Percentiles rank a stretch among this genome's conserved stretches.
phyloP scores from a whole-genome alignment of 35 echinoderm and acorn worm species.

The Anneissia japonica region DNA sequence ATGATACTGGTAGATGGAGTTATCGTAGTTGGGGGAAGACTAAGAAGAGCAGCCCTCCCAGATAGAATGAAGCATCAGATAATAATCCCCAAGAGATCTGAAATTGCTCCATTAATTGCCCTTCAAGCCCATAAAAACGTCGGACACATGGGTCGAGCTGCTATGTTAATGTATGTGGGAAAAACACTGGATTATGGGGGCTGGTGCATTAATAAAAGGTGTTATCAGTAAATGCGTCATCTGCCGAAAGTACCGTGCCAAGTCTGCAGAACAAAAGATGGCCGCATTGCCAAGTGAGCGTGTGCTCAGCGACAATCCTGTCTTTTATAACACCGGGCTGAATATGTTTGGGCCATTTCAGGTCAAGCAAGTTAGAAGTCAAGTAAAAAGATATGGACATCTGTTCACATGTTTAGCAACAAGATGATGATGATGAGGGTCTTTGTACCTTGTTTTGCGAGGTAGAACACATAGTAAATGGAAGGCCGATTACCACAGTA shows the following conservation, averaged over 20 bases:
- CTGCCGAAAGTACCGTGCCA: conserved; percentile 38
- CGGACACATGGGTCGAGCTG: conserved; percentile 34
- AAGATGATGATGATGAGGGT: background rate
- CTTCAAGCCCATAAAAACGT: conserved; percentile 27
- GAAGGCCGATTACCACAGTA: conserved; percentile 40
- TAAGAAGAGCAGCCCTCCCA: conserved; percentile 35
- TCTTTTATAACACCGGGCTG: conserved; percentile 30
- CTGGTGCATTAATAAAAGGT: conserved; percentile 10
- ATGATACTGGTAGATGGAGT: conserved; percentile 16
- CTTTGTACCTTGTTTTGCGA: background rate
- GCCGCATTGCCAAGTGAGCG: conserved; percentile 44
- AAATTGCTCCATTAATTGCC: conserved; percentile 44
- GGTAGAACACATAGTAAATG: background rate
- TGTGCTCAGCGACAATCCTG: conserved; percentile 32
- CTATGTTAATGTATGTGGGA: conserved; percentile 29
- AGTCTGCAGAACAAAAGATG: conserved; percentile 51
- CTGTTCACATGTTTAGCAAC: conserved; percentile 51
- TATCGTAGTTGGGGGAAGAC: conserved; percentile 37
- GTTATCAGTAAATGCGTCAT: conserved; percentile 23
- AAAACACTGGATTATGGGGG: conserved; percentile 42
- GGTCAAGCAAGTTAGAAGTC: conserved; percentile 6
- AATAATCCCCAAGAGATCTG: conserved; percentile 35
- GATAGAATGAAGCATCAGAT: conserved; percentile 8
- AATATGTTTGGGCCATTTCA: background rate
- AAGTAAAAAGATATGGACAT: conserved; percentile 54